These are phyloP conservation scores for Rhadina sibilatrix DNA, from an alignment of 2,113 vertebrate species.

Conservation along the genomic window DNA sequence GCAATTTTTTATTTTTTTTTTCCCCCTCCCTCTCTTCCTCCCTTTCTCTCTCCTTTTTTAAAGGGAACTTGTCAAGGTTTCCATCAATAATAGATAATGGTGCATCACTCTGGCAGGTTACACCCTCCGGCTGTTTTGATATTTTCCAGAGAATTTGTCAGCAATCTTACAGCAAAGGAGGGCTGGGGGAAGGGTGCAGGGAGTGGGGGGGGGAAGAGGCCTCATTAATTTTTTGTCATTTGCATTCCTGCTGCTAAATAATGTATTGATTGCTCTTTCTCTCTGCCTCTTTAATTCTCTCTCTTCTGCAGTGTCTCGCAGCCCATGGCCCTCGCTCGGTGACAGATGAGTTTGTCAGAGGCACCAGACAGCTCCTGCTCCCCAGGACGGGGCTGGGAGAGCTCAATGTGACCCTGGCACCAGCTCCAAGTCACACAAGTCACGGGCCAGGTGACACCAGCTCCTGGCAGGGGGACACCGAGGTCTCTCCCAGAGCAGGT, in stretches of 20 bases:
- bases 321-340: constrained; percentile 29
- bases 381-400: background rate
- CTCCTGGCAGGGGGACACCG: accelerated
- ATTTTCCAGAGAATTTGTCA: constrained; percentile 81
- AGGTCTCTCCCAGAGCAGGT: background rate
- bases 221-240: constrained; percentile 78
- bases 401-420: background rate
- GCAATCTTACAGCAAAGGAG: constrained; percentile 61
- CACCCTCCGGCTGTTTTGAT: constrained; percentile 81
- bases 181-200: background rate
- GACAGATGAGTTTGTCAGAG: constrained; percentile 68
- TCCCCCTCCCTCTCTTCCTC: background rate
- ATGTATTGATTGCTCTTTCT: constrained; percentile 74
- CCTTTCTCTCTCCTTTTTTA: constrained; percentile 8
- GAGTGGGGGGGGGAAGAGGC: background rate
- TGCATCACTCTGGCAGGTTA: constrained; percentile 73
- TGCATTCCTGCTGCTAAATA: constrained; percentile 81
- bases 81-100: constrained; percentile 82
- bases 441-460: background rate
- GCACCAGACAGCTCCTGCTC: constrained; percentile 18
- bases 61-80: constrained; percentile 74
- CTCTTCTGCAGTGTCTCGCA: background rate
- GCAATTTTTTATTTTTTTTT: background rate
- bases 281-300: constrained; percentile 57
- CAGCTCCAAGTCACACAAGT: background rate